A percentile compares a stretch with the other conserved stretches of the same genome.
phyloP scores from a whole-genome alignment of 2,888 invertebrate species.

The Callinectes sapidus region DNA sequence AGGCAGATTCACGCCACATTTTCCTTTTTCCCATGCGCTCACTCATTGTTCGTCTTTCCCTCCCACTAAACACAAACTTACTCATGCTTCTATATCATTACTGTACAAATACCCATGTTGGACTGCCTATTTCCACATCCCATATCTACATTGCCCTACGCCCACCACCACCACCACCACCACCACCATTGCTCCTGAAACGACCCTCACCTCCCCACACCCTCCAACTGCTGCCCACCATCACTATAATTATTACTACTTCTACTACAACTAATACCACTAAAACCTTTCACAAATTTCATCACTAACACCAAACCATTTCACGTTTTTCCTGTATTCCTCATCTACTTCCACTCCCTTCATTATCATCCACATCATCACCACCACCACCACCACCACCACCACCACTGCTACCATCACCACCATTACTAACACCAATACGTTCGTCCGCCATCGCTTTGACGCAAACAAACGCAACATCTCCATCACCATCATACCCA shows the following conservation, averaged over 20 bases:
- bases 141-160: not conserved
- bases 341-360: not conserved
- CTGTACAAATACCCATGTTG: not conserved
- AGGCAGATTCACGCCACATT: not conserved
- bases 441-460: not conserved
- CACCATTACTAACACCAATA: not conserved
- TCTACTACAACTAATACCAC: conserved; percentile 20
- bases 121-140: not conserved
- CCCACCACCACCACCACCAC: not conserved
- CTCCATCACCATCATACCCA: not conserved
- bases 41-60: not conserved
- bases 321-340: not conserved
- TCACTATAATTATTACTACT: conserved; percentile 37
- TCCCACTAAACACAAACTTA: not conserved
- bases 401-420: not conserved
- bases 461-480: not conserved
- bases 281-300: not conserved
- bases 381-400: not conserved
- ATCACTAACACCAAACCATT: not conserved
- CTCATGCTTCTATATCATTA: not conserved
- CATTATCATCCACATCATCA: not conserved
- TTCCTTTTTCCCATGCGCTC: not conserved
- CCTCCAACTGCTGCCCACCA: not conserved
- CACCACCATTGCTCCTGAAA: not conserved
- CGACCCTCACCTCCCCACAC: not conserved